Base-by-base conservation (phyloP, 1,140 invertebrate genomes). In the Leptinotarsa lineolata region DNA sequence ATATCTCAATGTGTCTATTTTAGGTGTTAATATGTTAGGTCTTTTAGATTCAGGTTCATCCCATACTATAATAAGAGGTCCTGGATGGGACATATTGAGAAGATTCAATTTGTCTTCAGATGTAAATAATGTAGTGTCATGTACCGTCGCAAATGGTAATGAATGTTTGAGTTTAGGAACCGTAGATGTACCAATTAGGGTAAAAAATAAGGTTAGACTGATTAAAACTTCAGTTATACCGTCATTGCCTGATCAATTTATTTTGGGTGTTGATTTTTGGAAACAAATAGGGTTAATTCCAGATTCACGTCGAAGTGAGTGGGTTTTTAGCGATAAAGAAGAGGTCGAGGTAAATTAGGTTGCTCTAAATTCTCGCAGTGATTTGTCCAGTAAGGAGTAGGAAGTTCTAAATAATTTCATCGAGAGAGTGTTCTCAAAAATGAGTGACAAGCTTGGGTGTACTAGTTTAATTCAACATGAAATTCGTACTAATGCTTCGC, bases 1-100 rank as follows among this genome's bases (percentile, higher is more conserved):
- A 76, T 85, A 13, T 84, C 84, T 79, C 68, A 85, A 21, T 69
- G 72, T 13, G 76, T 76, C 30, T 77, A 79, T 66, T 16, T 44
- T 66, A 15, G 64, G 64, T 21, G 30, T 30, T 12, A 6, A 24
- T 16, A 12, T 66, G 11, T 5, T 16, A 20, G 64, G 22, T 24
- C 64, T 66, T 16, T 45, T 66, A 13, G 64, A 66, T 39, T 39
- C 64, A 16, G 64, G 64, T 4, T 0, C 64, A 16, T 45, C 39
- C n/a, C 39, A 20, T 21, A 22, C 58, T 6, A 64, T 61, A 16
- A 61, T 69, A 16, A 46, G 65, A n/a, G 44, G 45, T n/a, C 44
- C 11, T 16, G 46, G 60, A 13, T 58, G 18, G 12, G 21, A 70
- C 16, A n/a, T 70, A 8, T 30, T 66, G 15, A 30, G 22, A 11